Base-by-base conservation (phyloP, 2,888 invertebrate genomes). In the Aricia artaxerxes region DNA sequence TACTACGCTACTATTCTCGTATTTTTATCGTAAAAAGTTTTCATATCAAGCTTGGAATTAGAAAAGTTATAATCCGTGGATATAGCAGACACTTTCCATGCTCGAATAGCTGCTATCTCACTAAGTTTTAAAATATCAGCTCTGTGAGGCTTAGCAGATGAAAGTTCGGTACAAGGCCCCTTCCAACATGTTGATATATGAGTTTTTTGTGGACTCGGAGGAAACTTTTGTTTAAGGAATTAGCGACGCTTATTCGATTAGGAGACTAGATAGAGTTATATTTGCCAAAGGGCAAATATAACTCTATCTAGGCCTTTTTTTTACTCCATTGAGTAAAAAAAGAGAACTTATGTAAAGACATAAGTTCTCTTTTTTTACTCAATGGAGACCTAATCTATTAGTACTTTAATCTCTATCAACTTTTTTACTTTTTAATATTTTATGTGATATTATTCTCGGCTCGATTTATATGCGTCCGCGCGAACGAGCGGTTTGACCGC, bases 31-130 rank as follows among this genome's bases (percentile, higher is more conserved):
- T 84, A 85, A 86, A 88, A 90, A 88, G 88, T 90, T 88, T 84
- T 9, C 87, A 89, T 89, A 90, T 91, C 90, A 88, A 91, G 90
- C 92, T 90, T 92, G 90, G 93, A 92, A 93, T 93, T 92, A 93
- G 92, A 93, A 93, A 92, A 93, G 90, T 92, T 92, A 84, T 86
- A 87, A 88, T 88, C 89, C 40, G 86, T 69, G 38, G 57, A 72
- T 72, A 16, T 49, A 53, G 69, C 53, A 78, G 61, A 72, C 78
- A 61, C 76, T 79, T 80, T 80, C 75, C 78, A 75, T 77, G 76
- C 79, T 60, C 57, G 76, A 44, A 44, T 73, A 76, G 76, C 76
- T 61, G 64, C 53, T 77, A 77, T 7, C 77, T 57, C 38, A 72
- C 16, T 40, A 31, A 77, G 77, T 77, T 79, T 57, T 40, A 77